Base-by-base conservation (phyloP, 2,888 invertebrate genomes). In the Andrena praecox region DNA sequence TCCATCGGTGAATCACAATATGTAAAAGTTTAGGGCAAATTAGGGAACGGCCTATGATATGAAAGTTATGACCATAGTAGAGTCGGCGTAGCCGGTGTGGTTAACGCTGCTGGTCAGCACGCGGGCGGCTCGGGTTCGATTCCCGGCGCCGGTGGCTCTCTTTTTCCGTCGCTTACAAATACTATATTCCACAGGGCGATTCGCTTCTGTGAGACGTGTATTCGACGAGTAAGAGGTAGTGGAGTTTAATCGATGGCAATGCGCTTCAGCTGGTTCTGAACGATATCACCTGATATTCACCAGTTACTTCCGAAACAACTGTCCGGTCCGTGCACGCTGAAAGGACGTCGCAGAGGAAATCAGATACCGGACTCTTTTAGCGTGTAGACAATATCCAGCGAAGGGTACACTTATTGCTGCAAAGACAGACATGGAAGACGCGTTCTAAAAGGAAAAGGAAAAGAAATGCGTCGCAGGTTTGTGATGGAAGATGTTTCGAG, bases 351-450 rank as follows among this genome's bases (percentile, higher is more conserved):
- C 52, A 33, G 67, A 33, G 52, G 50, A 68, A 52, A 68, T 52
- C 67, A 52, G 50, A 56, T 56, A 56, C 27, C 35, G 5, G 24
- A n/a, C 56, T 56, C 29, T 33, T 70, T 33, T 24, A 68, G 35
- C 68, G 69, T 31, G 59, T 31, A 70, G 10, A 59, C 12, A 60
- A 59, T 42, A 48, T 59, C n/a, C 42, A 24, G 10, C 42, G 27
- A 20, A 48, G n/a, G n/a, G 48, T 35, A 29, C 27, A 56, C n/a
- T 33, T 59, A 35, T 59, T 69, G 56, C 56, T 12, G 29, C 27
- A 16, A 16, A 24, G 54, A 2, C 16, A 24, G 35, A 27, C 16
- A 20, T n/a, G 24, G 20, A 69, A 42, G 16, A 16, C 35, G 56
- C 42, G 35, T 35, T 56, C 24, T 10, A 10, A n/a, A 8, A 69